phyloP scores from a whole-genome alignment of 2,888 invertebrate genomes.

The Eupelmus urozonus region DNA sequence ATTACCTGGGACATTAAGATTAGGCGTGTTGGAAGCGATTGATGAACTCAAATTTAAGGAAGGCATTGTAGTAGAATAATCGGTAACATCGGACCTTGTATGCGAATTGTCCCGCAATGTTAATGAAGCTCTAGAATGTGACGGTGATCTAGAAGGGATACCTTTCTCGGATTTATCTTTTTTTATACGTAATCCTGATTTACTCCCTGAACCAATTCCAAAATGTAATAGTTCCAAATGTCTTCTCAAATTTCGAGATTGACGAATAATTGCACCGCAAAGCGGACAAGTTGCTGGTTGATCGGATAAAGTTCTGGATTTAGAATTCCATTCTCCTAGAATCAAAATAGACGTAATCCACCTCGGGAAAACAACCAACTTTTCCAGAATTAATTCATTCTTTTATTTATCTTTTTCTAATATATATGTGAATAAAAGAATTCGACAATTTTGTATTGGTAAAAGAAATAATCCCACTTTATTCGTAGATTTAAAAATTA shows the following conservation, averaged over 20 bases:
- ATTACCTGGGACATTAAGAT: constrained; percentile 68
- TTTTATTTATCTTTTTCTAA: neutral
- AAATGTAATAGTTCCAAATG: constrained; percentile 78
- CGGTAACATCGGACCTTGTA: constrained; percentile 57
- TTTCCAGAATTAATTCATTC: constrained; percentile 9
- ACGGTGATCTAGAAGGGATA: constrained; percentile 37
- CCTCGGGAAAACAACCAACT: constrained; percentile 26
- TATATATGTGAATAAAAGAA: constrained; percentile 21
- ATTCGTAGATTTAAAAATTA: constrained; percentile 54
- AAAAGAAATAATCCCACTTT: constrained; percentile 31
- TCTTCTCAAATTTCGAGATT: constrained; percentile 80
- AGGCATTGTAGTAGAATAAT: constrained; percentile 64
- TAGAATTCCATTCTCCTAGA: constrained; percentile 75
- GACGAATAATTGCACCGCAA: constrained; percentile 80
- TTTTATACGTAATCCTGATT: constrained; percentile 59
- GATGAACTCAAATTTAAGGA: constrained; percentile 67
- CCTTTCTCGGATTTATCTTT: constrained; percentile 50
- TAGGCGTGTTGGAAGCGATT: constrained; percentile 65
- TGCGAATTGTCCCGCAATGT: constrained; percentile 39
- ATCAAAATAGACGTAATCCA: constrained; percentile 60
- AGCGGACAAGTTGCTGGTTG: constrained; percentile 81
- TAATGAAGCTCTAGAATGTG: constrained; percentile 47
- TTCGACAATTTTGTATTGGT: constrained; percentile 36
- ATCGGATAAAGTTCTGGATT: constrained; percentile 80
- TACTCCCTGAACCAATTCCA: constrained; percentile 68